Conservation (phyloP, 2,797 vertebrate species). For the Apogon talboti region DNA sequence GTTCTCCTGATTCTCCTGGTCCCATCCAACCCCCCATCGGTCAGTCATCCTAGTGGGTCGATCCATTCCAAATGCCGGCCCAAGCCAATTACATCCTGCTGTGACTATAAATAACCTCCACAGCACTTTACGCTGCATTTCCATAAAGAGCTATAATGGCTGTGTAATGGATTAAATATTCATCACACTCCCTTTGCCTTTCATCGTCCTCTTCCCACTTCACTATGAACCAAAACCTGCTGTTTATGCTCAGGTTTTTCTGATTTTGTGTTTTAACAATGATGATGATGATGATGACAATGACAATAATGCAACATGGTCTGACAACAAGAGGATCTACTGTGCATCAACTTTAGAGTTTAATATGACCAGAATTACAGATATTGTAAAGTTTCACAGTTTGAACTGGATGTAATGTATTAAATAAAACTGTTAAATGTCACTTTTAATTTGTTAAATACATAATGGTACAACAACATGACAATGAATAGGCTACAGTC, state of each 20-base stretch:
- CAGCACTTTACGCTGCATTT: constrained; percentile 56
- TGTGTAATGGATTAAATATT: constrained; percentile 62
- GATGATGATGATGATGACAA: too few relatives aligned
- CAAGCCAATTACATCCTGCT: constrained; percentile 47
- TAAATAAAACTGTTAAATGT: too few relatives aligned
- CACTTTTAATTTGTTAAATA: too few relatives aligned
- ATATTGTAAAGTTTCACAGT: too few relatives aligned
- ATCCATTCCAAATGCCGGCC: constrained; percentile 24
- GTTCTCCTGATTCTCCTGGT: background rate
- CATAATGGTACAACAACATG: too few relatives aligned
- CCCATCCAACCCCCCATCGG: background rate
- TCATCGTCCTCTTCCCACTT: constrained; percentile 17
- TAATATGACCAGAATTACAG: too few relatives aligned
- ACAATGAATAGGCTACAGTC: too few relatives aligned
- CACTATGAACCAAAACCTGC: constrained; percentile 22
- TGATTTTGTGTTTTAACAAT: too few relatives aligned
- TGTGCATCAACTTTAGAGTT: too few relatives aligned
- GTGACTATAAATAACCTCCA: constrained; percentile 54
- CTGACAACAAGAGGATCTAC: too few relatives aligned
- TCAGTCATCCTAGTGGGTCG: constrained; percentile 9
- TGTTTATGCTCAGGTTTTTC: background rate
- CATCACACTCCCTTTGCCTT: constrained; percentile 42
- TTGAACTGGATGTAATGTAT: too few relatives aligned
- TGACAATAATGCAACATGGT: too few relatives aligned
- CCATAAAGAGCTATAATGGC: constrained; percentile 62